phyloP scores from a whole-genome alignment of 2,797 vertebrate genomes.

The Sebastes dallii region DNA sequence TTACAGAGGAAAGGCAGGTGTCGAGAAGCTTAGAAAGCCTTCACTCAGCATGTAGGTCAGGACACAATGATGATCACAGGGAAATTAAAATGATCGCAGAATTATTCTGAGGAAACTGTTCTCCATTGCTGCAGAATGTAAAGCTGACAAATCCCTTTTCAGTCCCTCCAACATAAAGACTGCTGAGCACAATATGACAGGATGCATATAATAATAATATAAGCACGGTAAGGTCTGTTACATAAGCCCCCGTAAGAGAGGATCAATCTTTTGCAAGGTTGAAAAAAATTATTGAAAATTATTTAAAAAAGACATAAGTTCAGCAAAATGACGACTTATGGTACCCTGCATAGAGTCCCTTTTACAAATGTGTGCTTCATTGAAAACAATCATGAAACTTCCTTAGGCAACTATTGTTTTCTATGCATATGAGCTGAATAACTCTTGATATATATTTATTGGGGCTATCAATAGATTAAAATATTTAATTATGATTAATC shows the following conservation, averaged over 20 bases:
- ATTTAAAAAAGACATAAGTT: background rate
- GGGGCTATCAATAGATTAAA: no score
- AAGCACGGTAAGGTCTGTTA: background rate
- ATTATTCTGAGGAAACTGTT: background rate
- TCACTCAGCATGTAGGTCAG: slow-evolving; percentile 15
- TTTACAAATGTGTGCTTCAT: background rate
- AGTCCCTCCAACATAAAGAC: background rate
- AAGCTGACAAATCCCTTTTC: background rate
- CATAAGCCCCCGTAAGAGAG: background rate
- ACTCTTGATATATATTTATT: background rate
- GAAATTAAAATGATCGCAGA: background rate
- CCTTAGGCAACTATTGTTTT: background rate
- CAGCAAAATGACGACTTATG: background rate
- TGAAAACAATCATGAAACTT: background rate
- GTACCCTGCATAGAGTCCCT: background rate
- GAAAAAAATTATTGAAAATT: background rate
- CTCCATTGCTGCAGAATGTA: background rate
- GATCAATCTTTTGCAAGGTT: no score
- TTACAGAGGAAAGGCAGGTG: background rate
- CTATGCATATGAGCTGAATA: background rate
- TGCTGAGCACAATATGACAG: background rate
- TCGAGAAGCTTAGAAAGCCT: background rate
- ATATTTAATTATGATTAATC: no score
- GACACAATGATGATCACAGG: background rate
- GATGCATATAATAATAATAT: background rate